Base-by-base conservation (phyloP, 2,797 vertebrate genomes). In the Smutsia gigantea region DNA sequence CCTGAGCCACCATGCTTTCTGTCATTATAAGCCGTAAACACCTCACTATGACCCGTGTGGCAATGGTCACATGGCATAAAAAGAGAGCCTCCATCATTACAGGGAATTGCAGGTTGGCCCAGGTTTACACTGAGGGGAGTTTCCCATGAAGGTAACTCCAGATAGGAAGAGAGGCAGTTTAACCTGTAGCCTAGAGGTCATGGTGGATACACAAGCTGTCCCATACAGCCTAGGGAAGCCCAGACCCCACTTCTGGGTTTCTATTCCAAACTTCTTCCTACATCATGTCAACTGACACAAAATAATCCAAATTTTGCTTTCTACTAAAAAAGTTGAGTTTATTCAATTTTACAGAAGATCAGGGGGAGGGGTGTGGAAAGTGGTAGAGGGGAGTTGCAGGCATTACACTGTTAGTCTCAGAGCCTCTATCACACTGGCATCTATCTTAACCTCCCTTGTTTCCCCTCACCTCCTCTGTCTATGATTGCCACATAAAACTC, bases 231-330 rank as follows among this genome's bases (percentile, higher is more conserved):
- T 63, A 2, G 8, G 19, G 42, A 61, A 78, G 18, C 55, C 29
- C 42, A 88, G 46, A 46, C 25, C 18, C 31, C 61, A 68, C 29
- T 64, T 37, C 53, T 31, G 21, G 7, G 42, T 92, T 93, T n/a
- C 46, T 68, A 31, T 71, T 83, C 42, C 25, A 71, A 55, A 31
- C 27, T 82, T 68, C 84, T 69, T 61, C 34, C 18, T 77, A 55
- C 25, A 19, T 53, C 42, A 63, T 83, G 77, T 46, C 63, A 46
- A 53, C 8, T 55, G 79, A 77, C 13, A 42, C 21, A 53, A 39
- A 77, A 88, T 34, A 93, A 83, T 59, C 18, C 18, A 18, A 29
- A 25, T 75, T 83, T 53, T 82, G 15, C 51, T 72, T 82, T 87
- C 39, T 77, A 23, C 34, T 63, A 17, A 39, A 69, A 61, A 83